Evolutionary conservation across 2,113 vertebrate species (phyloP).

Genomic region (Microtus ochrogaster): DNA sequence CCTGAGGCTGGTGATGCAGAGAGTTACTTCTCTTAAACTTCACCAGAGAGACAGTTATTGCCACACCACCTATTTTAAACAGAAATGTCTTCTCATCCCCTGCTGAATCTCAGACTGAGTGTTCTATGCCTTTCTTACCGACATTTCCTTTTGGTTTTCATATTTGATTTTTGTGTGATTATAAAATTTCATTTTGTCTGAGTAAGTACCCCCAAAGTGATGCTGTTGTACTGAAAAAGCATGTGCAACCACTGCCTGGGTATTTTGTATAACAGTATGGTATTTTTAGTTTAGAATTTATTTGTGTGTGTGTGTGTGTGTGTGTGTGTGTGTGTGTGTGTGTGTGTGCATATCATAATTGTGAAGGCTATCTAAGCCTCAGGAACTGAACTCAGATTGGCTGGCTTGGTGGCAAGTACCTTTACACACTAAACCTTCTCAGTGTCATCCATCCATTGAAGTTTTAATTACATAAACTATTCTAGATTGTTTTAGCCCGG

Average conservation of each 20-base stretch:
- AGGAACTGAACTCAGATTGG: background rate
- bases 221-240: background rate
- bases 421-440: background rate
- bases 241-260: background rate
- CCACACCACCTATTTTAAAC: background rate
- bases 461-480: conserved; percentile 19
- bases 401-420: background rate
- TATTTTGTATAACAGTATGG: background rate
- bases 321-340: background rate
- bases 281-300: background rate
- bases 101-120: background rate
- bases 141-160: background rate
- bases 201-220: background rate
- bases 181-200: conserved; percentile 30
- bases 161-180: background rate
- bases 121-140: background rate
- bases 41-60: background rate
- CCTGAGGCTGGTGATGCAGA: background rate
- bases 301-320: background rate
- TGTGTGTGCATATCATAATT: background rate
- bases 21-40: background rate
- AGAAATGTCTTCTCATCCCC: background rate
- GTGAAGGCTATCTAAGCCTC: no score
- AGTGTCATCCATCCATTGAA: background rate
- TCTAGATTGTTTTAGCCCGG: background rate